phyloP scores from a whole-genome alignment of 2,113 vertebrate species.

The Rhizomys pruinosus region DNA sequence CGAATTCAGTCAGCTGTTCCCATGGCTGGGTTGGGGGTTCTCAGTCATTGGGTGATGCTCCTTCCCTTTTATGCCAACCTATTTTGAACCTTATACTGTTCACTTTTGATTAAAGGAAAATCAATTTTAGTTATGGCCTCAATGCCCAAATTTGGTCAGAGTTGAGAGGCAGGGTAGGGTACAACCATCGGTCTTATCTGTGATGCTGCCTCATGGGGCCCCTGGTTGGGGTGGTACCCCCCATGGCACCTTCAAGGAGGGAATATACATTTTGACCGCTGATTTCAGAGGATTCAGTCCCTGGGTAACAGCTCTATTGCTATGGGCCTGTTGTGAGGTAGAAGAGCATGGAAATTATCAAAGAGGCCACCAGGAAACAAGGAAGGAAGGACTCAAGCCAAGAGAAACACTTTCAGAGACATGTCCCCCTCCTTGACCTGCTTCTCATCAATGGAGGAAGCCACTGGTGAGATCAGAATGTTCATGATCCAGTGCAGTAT shows the following conservation, averaged over 20 bases:
- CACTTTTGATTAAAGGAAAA: neutral
- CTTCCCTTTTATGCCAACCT: neutral
- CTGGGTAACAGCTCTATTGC: neutral
- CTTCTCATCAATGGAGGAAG: neutral
- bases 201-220: neutral
- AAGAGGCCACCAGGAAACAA: neutral
- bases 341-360: too few species aligned
- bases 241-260: neutral
- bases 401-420: neutral
- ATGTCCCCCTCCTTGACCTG: neutral
- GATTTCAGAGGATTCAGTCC: neutral
- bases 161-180: neutral
- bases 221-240: neutral
- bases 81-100: neutral
- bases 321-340: neutral
- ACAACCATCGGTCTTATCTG: neutral
- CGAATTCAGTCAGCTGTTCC: neutral
- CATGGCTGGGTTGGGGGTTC: neutral
- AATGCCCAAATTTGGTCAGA: neutral
- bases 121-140: neutral
- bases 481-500: neutral
- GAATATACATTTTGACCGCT: too few species aligned
- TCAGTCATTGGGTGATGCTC: neutral
- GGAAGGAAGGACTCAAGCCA: neutral
- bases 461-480: neutral